Conservation (phyloP, 2,888 invertebrate species). For the Macrostomum cliftonense region DNA sequence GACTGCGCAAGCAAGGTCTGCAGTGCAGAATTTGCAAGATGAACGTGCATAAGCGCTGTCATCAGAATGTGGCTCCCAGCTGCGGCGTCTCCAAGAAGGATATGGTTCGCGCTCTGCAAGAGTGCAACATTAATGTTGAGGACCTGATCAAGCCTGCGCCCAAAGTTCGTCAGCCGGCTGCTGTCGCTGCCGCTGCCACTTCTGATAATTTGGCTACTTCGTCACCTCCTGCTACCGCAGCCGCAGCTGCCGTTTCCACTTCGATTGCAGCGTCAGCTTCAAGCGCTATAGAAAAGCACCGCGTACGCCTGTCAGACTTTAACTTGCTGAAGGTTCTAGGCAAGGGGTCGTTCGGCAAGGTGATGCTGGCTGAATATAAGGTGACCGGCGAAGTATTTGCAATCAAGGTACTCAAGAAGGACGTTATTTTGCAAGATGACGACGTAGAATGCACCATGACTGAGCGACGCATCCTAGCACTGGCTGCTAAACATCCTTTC, state of each 20-base stretch:
- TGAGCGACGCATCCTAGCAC: conserved; percentile 80
- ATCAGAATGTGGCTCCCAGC: conserved; percentile 96
- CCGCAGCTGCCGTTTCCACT: no score
- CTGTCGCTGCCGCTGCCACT: no score
- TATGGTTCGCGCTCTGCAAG: conserved; percentile 76
- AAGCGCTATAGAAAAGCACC: conserved; percentile 45
- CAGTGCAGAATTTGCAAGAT: conserved; percentile 85
- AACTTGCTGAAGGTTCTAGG: conserved; percentile 93
- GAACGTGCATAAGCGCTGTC: conserved; percentile 95
- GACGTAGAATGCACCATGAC: conserved; percentile 98
- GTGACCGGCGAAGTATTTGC: conserved; percentile 64
- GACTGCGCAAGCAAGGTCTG: conserved; percentile 79
- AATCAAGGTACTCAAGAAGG: conserved; percentile 70
- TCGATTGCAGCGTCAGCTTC: no score
- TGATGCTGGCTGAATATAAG: conserved; percentile 85
- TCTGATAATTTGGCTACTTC: no score
- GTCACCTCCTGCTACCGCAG: no score
- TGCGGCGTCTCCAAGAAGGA: conserved; percentile 92
- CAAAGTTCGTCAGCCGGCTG: no score
- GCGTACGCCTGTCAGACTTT: conserved; percentile 86
- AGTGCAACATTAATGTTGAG: conserved; percentile 53
- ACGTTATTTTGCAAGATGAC: conserved; percentile 91
- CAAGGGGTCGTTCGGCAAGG: conserved; percentile 92
- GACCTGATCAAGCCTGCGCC: no score
- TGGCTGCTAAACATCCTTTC: conserved; percentile 94